Conservation (phyloP, 2,797 vertebrate species). For the Rhynchotus rufescens region DNA sequence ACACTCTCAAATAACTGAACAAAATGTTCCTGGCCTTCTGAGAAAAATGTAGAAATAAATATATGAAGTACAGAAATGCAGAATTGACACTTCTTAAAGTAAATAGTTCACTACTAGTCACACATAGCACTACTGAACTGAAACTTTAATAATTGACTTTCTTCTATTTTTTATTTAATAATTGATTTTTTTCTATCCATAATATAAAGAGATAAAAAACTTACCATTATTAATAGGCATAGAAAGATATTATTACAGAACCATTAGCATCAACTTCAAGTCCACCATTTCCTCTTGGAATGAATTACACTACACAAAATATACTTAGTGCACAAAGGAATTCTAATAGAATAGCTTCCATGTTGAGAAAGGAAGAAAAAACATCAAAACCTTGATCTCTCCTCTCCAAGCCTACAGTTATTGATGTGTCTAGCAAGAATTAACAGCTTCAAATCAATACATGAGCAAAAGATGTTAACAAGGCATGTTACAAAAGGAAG, state of each 20-base stretch:
- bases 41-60: conserved; percentile 30
- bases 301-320: neutral
- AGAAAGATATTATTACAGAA: neutral
- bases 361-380: neutral
- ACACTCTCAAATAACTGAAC: conserved; percentile 6
- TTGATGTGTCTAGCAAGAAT: neutral
- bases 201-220: neutral
- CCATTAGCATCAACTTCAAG: neutral
- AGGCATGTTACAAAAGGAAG: neutral
- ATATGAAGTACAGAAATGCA: conserved; percentile 17
- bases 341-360: neutral
- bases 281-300: neutral
- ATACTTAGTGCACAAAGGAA: neutral
- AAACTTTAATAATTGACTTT: neutral
- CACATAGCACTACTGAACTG: neutral
- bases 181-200: neutral
- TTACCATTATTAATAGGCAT: neutral
- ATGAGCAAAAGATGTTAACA: neutral
- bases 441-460: neutral
- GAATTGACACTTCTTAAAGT: conserved; percentile 10
- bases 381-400: neutral
- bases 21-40: conserved; percentile 13
- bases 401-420: neutral
- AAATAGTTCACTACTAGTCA: neutral
- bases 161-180: neutral